phyloP scores from a whole-genome alignment of 2,888 invertebrate species.

The Pyrrhosoma nymphula region DNA sequence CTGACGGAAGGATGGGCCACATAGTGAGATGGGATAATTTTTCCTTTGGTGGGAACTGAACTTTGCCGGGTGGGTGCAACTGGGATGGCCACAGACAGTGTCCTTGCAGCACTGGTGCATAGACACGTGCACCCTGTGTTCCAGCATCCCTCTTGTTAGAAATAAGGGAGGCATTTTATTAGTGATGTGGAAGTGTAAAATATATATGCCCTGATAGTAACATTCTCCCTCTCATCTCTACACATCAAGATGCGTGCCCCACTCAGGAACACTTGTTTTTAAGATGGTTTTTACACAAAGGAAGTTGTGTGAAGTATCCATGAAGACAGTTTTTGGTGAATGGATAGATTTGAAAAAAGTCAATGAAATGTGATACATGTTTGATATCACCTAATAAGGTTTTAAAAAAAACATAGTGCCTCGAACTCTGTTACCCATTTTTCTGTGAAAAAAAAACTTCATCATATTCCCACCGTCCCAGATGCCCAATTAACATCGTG shows the following conservation, averaged over 20 bases:
- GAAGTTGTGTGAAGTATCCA: conserved; percentile 58
- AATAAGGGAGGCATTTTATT: conserved; percentile 36
- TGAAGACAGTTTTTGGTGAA: conserved; percentile 63
- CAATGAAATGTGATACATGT: conserved; percentile 64
- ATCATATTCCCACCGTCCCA: conserved; percentile 50
- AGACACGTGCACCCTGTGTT: conserved; percentile 5
- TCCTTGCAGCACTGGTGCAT: conserved; percentile 49
- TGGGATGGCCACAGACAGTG: conserved; percentile 52
- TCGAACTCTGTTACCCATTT: conserved; percentile 58
- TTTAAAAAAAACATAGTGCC: conserved; percentile 53
- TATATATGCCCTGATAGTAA: conserved; percentile 32
- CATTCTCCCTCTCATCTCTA: not conserved
- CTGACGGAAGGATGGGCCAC: conserved; percentile 95
- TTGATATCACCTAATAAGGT: conserved; percentile 64
- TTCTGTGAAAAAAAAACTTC: conserved; percentile 46
- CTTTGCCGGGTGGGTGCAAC: conserved; percentile 59
- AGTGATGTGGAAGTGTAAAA: conserved; percentile 53
- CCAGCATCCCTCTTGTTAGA: conserved; percentile 38
- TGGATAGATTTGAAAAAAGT: conserved; percentile 62
- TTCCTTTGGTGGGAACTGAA: conserved; percentile 3
- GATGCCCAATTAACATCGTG: not conserved
- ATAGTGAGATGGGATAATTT: conserved; percentile 80
- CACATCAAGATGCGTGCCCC: conserved; percentile 43
- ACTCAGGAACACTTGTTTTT: conserved; percentile 63
- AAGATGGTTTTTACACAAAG: conserved; percentile 54